Evolutionary conservation across 1,140 invertebrate genomes (phyloP), one percentile per base, ranked within the genome.

Genomic region (Euura saliciscinereae): DNA sequence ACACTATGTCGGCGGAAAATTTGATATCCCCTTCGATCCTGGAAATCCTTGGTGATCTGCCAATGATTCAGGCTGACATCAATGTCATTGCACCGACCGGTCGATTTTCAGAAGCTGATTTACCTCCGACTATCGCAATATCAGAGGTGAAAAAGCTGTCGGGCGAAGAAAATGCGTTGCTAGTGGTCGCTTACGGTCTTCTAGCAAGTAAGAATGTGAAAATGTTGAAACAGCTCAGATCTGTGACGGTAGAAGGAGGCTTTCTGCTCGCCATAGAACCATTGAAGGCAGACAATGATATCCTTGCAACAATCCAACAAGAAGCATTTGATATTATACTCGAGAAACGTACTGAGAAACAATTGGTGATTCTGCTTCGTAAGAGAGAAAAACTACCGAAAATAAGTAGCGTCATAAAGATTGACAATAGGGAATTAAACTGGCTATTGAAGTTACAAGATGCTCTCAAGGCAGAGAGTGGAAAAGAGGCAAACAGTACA

Each of bases 61-160:
- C 93, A 6, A 80, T 94, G 2, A 87, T 92, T n/a, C 90, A 93
- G 80, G 85, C 90, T 6, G 89, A 90, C 70, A 83, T 91, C 0
- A 85, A 81, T 66, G 78, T 91, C 2, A 71, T 90, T 1, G 70
- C 80, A 2, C 72, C 81, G 1, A 72, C 78, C 2, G 68, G 79
- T 43, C 78, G 84, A 8, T 87, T 88, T n/a, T 85, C 88, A 71
- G 85, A 89, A 6, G 71, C 89, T 3, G 88, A 86, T 10, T 73
- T 93, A 42, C 84, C 87, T 0, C 72, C 81, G 0, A 87, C 88
- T 44, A 85, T 94, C 7, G 88, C 85, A 4, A 10, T 69, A 8
- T 46, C 67, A 4, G 92, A 94, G 70, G 88, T 90, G 28, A 91
- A 90, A 71, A 92, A 91, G 78, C 7, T 93, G 2, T 78, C 80